Conservation (phyloP, 2,888 invertebrate species). For the Gastracanthus pulcherrimus region DNA sequence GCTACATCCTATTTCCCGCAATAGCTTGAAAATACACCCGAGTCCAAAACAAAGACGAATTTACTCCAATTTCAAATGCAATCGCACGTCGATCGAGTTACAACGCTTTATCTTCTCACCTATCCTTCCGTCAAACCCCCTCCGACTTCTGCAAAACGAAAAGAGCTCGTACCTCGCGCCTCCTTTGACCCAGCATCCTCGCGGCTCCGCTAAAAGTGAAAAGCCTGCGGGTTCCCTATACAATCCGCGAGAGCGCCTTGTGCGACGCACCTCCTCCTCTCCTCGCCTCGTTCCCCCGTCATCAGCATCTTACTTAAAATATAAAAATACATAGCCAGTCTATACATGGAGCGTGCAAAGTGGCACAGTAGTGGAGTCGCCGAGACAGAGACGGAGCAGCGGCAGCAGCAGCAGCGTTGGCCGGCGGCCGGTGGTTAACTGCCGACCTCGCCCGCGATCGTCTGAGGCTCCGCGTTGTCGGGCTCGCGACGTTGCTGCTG, state of each 20-base stretch:
- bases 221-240: slow-evolving; percentile 35
- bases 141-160: too few relatives aligned
- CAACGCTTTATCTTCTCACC: too few relatives aligned
- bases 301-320: slow-evolving; percentile 73
- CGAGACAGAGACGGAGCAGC: slow-evolving; percentile 63
- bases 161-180: too few relatives aligned
- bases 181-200: too few relatives aligned
- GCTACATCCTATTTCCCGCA: not conserved
- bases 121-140: too few relatives aligned
- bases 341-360: slow-evolving; percentile 77
- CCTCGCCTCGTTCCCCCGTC: slow-evolving; percentile 38
- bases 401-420: too few relatives aligned
- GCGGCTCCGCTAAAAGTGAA: slow-evolving; percentile 31
- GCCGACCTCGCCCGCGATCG: slow-evolving; percentile 69
- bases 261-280: slow-evolving; percentile 40
- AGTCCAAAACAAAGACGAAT: not conserved
- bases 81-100: too few relatives aligned
- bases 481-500: slow-evolving; percentile 58
- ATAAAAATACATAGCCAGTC: slow-evolving; percentile 78
- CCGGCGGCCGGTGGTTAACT: slow-evolving; percentile 75
- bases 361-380: slow-evolving; percentile 73
- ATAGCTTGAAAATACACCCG: not conserved
- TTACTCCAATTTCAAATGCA: not conserved
- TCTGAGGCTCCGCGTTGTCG: slow-evolving; percentile 60
- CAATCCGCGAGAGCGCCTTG: slow-evolving; percentile 25